Evolutionary conservation across 2,888 invertebrate genomes (phyloP).

Genomic region (Vannuccia rotundouncinata): DNA sequence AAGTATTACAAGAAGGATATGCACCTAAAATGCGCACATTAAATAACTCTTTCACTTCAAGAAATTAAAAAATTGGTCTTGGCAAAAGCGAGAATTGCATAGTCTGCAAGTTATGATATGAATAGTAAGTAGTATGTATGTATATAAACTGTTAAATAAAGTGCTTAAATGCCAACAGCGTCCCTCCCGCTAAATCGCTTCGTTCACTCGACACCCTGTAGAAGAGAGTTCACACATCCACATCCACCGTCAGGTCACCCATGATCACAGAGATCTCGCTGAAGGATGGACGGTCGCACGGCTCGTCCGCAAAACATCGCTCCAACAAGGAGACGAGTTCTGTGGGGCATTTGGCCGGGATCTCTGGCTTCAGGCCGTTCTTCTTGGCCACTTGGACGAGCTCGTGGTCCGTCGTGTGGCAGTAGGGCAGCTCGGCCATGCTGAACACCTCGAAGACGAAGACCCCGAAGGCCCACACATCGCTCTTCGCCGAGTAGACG

Average conservation of each 20-base stretch:
- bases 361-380: background rate
- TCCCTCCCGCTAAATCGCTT: too few relatives aligned
- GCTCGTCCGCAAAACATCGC: background rate
- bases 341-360: conserved; percentile 1
- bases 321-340: background rate
- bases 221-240: background rate
- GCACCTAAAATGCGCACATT: too few relatives aligned
- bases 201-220: too few relatives aligned
- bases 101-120: background rate
- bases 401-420: background rate
- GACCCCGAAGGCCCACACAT: conserved; percentile 90
- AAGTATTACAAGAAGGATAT: too few relatives aligned
- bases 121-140: background rate
- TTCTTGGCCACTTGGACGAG: background rate
- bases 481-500: conserved; percentile 84
- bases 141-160: background rate
- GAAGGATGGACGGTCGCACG: background rate
- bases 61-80: background rate
- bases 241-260: conserved; percentile 19
- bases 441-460: conserved; percentile 90
- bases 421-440: conserved; percentile 60
- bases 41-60: too few relatives aligned
- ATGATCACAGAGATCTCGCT: conserved; percentile 21
- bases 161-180: too few relatives aligned
- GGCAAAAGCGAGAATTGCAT: background rate